phyloP scores from a whole-genome alignment of 2,888 invertebrate genomes.

The Ectemnius cavifrons region DNA sequence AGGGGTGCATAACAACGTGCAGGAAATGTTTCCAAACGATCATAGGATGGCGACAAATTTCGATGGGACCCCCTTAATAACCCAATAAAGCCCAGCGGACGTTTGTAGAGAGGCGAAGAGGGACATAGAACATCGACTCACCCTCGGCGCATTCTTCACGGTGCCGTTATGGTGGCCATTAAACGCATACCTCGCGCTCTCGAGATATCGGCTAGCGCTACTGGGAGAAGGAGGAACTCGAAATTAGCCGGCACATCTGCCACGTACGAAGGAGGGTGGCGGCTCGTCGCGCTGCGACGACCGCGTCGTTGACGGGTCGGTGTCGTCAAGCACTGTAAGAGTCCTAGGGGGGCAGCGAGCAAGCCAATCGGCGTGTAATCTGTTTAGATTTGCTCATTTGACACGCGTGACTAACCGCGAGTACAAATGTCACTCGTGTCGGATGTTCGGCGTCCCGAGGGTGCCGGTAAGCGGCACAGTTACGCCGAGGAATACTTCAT shows the following conservation, averaged over 20 bases:
- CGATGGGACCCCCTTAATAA: constrained; percentile 24
- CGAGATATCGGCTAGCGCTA: background rate
- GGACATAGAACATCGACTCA: constrained; percentile 27
- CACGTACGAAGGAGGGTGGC: constrained; percentile 29
- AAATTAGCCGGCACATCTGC: constrained; percentile 72
- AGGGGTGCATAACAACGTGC: background rate
- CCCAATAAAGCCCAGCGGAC: constrained; percentile 25
- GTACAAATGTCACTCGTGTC: constrained; percentile 37
- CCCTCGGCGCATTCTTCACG: constrained; percentile 55
- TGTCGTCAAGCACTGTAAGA: background rate
- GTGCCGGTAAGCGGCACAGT: constrained; percentile 2
- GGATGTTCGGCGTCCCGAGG: constrained; percentile 26
- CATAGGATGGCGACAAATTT: constrained; percentile 24
- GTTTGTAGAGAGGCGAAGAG: constrained; percentile 4
- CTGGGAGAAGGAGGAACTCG: constrained; percentile 24
- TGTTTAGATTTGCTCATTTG: constrained; percentile 73
- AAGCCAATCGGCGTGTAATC: constrained; percentile 72
- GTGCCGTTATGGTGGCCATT: constrained; percentile 58
- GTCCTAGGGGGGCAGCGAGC: constrained; percentile 17
- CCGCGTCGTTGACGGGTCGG: background rate
- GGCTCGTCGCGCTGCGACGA: constrained; percentile 25
- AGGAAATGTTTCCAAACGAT: background rate
- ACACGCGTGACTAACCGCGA: constrained; percentile 71
- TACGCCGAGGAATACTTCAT: constrained; percentile 65
- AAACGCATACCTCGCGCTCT: constrained; percentile 63